Evolutionary conservation across 2,888 invertebrate genomes (phyloP), one percentile per base, ranked within the genome.

Genomic region (Crocallis elinguaria): DNA sequence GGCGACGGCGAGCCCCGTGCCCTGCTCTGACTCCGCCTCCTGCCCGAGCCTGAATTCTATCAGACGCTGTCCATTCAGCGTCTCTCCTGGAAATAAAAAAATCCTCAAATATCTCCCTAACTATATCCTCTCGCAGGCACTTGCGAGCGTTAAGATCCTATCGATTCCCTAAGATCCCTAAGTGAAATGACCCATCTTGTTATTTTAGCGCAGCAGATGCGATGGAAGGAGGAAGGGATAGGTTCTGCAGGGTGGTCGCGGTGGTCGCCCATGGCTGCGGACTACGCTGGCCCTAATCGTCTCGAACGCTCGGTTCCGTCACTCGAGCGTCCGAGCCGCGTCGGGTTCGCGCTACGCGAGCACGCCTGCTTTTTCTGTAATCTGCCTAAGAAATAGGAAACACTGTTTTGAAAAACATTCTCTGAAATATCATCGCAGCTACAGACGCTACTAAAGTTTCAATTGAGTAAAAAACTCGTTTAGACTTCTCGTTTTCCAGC

Each of bases 61-160:
- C 69, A 97, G 92, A 51, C 96, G 94, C 84, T 97, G 97, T 43
- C 96, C 96, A 80, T 97, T 97, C 72, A 97, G 92, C 75, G 94
- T 94, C 69, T 94, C 94, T 73, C 97, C 97, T 97, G 92, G 23
- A 79, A 77, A 76, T 48, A 54, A 16, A 41, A 49, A 59, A 30
- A 9, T 8, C 4, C 12, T 60, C 13, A 37, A 6, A 33, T n/a
- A 33, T 5, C 30, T 27, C 9, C 11, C 30, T 3, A 5, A 14
- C 5, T 14, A 17, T 14, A 27, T 25, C n/a, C 17, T 3, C 33
- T 17, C 17, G 14, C 35, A 30, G 9, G 32, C 6, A 35, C 3
- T 14, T 25, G 30, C 9, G n/a, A 21, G 23, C 14, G 5, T 32
- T 35, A 12, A 19, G n/a, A 19, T 29, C 42, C 49, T 43, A 50